Evolutionary conservation across 2,113 vertebrate species (phyloP).

Genomic region (Mellivora capensis): DNA sequence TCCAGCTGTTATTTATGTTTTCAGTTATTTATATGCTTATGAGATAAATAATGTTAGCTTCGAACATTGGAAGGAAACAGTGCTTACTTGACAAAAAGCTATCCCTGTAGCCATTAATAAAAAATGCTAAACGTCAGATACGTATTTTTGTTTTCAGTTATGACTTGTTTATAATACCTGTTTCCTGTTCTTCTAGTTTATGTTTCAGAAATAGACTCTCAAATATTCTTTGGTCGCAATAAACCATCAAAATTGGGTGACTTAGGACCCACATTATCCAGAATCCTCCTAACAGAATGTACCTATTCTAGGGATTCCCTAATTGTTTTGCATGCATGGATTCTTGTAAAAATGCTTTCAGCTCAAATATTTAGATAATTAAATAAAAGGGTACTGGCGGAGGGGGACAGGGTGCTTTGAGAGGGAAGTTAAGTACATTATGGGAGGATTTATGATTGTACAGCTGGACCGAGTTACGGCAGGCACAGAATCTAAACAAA

Average conservation of each 20-base stretch:
- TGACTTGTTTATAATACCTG: not conserved
- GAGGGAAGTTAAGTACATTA: conserved; percentile 22
- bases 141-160: not conserved
- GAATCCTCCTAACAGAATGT: conserved; percentile 18
- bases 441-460: conserved; percentile 46
- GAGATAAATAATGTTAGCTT: not conserved
- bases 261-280: not conserved
- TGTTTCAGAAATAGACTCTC: conserved; percentile 27
- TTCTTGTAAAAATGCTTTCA: conserved; percentile 64
- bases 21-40: not conserved
- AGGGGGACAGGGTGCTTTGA: not conserved
- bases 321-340: conserved; percentile 20
- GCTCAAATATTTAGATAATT: conserved; percentile 66
- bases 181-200: not conserved
- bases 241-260: conserved; percentile 15
- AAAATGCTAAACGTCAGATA: conserved; percentile 1
- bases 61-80: not conserved
- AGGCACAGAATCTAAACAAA: conserved; percentile 32
- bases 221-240: conserved; percentile 12
- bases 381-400: conserved; percentile 46
- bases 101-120: not conserved
- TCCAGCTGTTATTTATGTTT: not conserved
- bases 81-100: conserved; percentile 23
- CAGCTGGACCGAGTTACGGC: conserved; percentile 52
- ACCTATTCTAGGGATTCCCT: not conserved